These are phyloP conservation scores for Trypoxylon attenuatum DNA, from an alignment of 2,888 invertebrate genomes.

Conservation along the genomic window DNA sequence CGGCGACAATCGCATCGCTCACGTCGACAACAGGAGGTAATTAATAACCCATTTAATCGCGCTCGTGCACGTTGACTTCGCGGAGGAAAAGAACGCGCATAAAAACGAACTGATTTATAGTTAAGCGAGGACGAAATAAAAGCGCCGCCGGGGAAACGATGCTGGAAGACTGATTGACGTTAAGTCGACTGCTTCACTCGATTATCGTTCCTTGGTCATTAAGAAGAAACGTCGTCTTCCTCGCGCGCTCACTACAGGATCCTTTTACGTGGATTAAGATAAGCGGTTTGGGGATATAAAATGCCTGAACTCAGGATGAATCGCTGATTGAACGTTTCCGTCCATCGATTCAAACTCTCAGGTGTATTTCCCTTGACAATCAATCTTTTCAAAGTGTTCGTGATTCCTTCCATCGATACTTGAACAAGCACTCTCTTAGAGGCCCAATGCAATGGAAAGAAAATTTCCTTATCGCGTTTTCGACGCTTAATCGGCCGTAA, in stretches of 20 bases:
- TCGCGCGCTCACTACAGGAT: constrained; percentile 14
- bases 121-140: constrained; percentile 47
- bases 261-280: constrained; percentile 52
- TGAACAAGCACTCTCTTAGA: no score
- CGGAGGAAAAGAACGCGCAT: constrained; percentile 53
- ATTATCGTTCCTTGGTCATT: constrained; percentile 62
- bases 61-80: constrained; percentile 53
- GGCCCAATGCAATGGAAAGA: no score
- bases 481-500: no score
- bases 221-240: constrained; percentile 53
- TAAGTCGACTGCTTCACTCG: constrained; percentile 63
- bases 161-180: constrained; percentile 59
- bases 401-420: no score
- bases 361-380: no score
- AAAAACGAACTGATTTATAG: constrained; percentile 69
- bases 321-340: constrained; percentile 29
- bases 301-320: constrained; percentile 41
- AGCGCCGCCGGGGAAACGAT: constrained; percentile 44
- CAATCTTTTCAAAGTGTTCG: no score
- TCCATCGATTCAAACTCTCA: no score
- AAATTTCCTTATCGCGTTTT: no score
- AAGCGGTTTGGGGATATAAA: constrained; percentile 47
- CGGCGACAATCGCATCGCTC: constrained; percentile 52
- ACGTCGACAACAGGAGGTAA: constrained; percentile 59
- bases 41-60: constrained; percentile 71